These are phyloP conservation scores for Leucoptera coffeella DNA, from an alignment of 2,888 invertebrate genomes.

Conservation along the genomic window DNA sequence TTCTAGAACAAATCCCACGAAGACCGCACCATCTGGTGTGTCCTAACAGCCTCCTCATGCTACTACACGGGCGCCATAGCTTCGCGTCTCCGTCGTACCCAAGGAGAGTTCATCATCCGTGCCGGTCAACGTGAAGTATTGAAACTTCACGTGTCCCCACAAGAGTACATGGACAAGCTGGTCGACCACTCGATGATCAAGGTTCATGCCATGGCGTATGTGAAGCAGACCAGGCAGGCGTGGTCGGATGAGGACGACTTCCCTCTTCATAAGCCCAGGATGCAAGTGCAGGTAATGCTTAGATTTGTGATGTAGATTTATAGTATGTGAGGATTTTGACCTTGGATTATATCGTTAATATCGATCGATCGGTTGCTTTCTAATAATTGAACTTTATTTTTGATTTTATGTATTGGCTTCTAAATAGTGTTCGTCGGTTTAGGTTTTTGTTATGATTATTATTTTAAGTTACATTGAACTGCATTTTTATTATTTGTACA, in stretches of 20 bases:
- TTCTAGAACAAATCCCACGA: slow-evolving; percentile 56
- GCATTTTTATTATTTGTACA: slow-evolving; percentile 9
- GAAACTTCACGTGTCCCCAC: slow-evolving; percentile 55
- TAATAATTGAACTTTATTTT: too few relatives aligned
- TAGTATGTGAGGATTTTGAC: too few relatives aligned
- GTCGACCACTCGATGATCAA: slow-evolving; percentile 67
- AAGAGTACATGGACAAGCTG: slow-evolving; percentile 64
- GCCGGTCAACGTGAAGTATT: slow-evolving; percentile 59
- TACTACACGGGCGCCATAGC: slow-evolving; percentile 65
- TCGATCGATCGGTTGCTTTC: too few relatives aligned
- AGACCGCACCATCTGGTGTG: slow-evolving; percentile 56
- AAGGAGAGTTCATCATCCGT: slow-evolving; percentile 55
- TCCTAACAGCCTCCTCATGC: slow-evolving; percentile 58
- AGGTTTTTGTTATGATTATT: background rate
- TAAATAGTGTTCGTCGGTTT: too few relatives aligned
- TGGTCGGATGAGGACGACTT: slow-evolving; percentile 73
- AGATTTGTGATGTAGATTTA: too few relatives aligned
- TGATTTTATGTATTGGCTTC: too few relatives aligned
- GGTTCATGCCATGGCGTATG: slow-evolving; percentile 66
- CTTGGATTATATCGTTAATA: too few relatives aligned
- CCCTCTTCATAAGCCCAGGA: slow-evolving; percentile 60
- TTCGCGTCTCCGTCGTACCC: slow-evolving; percentile 55
- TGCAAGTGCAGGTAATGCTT: slow-evolving; percentile 52
- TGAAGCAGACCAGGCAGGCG: slow-evolving; percentile 66
- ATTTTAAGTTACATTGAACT: too few relatives aligned